Percentiles rank a stretch among this genome's conserved stretches.
Conservation (phyloP, 1,140 invertebrate species). For the Plectus sambesii region DNA sequence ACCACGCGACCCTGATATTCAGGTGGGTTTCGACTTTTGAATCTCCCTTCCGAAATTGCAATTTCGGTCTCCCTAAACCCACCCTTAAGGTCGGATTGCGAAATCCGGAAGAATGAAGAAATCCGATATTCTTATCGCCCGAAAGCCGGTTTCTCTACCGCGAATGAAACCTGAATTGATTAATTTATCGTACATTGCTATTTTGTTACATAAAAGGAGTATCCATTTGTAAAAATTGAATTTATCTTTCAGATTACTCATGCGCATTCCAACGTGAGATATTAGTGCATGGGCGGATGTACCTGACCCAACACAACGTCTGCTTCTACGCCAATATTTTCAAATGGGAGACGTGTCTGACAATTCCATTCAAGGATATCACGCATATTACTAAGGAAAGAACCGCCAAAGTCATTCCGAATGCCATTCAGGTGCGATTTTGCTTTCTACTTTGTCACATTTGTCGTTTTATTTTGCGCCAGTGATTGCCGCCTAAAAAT, state of each 20-base stretch:
- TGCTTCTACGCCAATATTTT: conserved; percentile 93
- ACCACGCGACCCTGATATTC: no score
- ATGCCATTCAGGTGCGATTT: conserved; percentile 69
- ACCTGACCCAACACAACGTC: conserved; percentile 79
- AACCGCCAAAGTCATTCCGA: conserved; percentile 81
- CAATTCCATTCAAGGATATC: conserved; percentile 55
- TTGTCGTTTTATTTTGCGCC: no score
- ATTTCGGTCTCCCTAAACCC: background rate
- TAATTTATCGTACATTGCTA: no score
- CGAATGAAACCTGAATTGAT: background rate
- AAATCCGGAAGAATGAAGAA: background rate
- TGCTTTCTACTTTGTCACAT: background rate
- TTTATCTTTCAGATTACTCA: conserved; percentile 72
- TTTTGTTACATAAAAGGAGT: background rate
- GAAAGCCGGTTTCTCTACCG: conserved; percentile 9
- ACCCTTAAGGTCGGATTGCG: background rate
- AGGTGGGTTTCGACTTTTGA: background rate
- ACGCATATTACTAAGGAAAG: conserved; percentile 82
- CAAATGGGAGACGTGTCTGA: conserved; percentile 74
- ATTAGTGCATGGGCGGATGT: conserved; percentile 75
- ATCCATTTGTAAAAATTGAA: conserved; percentile 7
- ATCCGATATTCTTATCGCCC: background rate
- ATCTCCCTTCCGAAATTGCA: background rate
- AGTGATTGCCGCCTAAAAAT: no score
- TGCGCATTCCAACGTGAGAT: conserved; percentile 90